phyloP scores from a whole-genome alignment of 2,113 vertebrate species.

The Tichodroma muraria region DNA sequence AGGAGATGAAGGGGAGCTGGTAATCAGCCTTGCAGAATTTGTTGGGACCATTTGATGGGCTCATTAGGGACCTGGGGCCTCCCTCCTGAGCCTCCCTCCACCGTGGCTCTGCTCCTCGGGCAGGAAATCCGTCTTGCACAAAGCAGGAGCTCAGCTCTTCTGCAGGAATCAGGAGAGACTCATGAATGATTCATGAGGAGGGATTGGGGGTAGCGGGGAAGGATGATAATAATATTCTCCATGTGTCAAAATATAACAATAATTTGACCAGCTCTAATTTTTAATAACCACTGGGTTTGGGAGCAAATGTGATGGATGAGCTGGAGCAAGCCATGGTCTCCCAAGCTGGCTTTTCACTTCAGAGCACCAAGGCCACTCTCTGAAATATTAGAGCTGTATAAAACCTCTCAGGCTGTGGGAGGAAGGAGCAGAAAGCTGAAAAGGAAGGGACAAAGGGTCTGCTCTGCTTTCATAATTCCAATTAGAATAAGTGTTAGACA shows the following conservation, averaged over 20 bases:
- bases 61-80: neutral
- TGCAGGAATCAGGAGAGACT: neutral
- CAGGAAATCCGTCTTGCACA: neutral
- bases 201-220: neutral
- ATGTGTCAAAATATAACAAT: neutral
- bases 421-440: neutral
- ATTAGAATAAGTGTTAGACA: neutral
- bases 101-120: neutral
- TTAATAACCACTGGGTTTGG: neutral
- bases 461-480: neutral
- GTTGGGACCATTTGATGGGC: neutral
- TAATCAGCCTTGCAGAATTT: neutral
- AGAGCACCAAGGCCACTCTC: neutral
- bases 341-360: neutral
- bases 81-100: neutral
- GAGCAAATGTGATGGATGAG: constrained; percentile 11
- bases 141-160: neutral
- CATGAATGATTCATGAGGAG: neutral
- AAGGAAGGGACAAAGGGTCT: neutral
- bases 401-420: neutral
- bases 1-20: neutral
- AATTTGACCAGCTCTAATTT: neutral
- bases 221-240: neutral
- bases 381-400: neutral
- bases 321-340: neutral